Base-by-base conservation (phyloP, 2,888 invertebrate species). In the Dasysyrphus tricinctus region DNA sequence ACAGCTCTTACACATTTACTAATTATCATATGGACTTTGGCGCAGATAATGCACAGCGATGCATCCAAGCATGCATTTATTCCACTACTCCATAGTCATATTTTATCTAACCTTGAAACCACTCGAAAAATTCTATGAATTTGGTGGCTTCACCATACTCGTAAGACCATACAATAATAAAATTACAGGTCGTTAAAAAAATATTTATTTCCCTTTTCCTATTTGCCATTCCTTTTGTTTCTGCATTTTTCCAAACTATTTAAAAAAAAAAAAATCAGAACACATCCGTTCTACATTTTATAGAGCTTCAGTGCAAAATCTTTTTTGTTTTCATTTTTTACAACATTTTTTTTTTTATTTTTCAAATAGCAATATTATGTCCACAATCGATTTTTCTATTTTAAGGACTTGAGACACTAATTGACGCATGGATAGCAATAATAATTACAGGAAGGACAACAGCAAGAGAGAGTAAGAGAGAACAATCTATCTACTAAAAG, bases 361-460 rank as follows among this genome's bases (percentile, higher is more conserved):
- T 37, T n/a, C 7, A 61, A 14, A 34, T 14, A 34, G 16, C 34
- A n/a, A 24, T 59, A 39, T 59, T 69, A 59, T 63, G 37, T 72
- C 57, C 24, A 56, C 14, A 29, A 47, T 49, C 44, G 73, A 37
- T 63, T 39, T 54, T 54, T 47, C 34, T 24, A 49, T 65, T 74
- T 44, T 9, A 74, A 74, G 67, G 42, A 73, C 73, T 79, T 65
- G 65, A 73, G 73, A 79, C 63, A 63, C 70, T 70, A 76, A 76
- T 76, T 72, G 81, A 72, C 81, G 72, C 65, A 76, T 72, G 65
- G 76, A 76, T 77, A 49, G 42, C 67, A 78, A 73, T 65, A 44
- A 82, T 73, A 54, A 82, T 73, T 69, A 69, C 37, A 32, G 24
- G 14, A 72, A 57, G 37, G 12, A 69, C 9, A 67, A 37, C 34